Evolutionary conservation across 2,888 invertebrate species (phyloP).

Genomic region (Lobophora halterata): DNA sequence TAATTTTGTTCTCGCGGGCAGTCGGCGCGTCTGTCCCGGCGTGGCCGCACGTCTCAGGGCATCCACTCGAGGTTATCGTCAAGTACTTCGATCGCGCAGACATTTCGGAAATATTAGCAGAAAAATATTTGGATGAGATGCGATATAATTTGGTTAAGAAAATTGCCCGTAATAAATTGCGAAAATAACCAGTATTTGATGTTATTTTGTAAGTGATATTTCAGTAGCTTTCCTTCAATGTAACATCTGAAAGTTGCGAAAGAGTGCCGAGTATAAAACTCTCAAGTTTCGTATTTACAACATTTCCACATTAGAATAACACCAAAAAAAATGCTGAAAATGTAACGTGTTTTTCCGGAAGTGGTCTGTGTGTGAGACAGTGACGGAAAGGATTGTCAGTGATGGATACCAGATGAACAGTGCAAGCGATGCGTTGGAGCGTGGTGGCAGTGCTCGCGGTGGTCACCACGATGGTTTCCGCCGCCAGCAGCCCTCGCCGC

Average conservation of each 20-base stretch:
- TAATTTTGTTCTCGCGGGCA: constrained; percentile 34
- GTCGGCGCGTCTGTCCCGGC: constrained; percentile 48
- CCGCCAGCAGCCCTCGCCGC: constrained; percentile 48
- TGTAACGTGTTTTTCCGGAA: constrained; percentile 8
- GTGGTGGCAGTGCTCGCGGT: constrained; percentile 41
- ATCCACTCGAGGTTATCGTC: neutral
- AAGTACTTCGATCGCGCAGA: constrained; percentile 8
- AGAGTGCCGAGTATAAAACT: neutral
- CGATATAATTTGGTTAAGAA: no score
- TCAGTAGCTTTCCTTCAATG: neutral
- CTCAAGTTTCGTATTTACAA: no score
- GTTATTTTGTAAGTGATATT: constrained; percentile 6
- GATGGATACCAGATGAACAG: constrained; percentile 36
- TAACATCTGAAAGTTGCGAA: constrained; percentile 3
- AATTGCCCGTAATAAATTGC: no score
- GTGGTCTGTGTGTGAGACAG: constrained; percentile 1
- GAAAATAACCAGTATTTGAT: neutral
- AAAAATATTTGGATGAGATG: no score
- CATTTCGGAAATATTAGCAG: no score
- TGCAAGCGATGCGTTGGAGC: constrained; percentile 52
- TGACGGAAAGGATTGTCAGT: neutral
- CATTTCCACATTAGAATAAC: neutral
- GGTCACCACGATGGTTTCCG: constrained; percentile 30
- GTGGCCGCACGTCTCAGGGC: constrained; percentile 34
- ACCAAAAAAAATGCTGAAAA: constrained; percentile 4